Evolutionary conservation across 1,140 invertebrate species (phyloP).

Genomic region (Tribolium madens): DNA sequence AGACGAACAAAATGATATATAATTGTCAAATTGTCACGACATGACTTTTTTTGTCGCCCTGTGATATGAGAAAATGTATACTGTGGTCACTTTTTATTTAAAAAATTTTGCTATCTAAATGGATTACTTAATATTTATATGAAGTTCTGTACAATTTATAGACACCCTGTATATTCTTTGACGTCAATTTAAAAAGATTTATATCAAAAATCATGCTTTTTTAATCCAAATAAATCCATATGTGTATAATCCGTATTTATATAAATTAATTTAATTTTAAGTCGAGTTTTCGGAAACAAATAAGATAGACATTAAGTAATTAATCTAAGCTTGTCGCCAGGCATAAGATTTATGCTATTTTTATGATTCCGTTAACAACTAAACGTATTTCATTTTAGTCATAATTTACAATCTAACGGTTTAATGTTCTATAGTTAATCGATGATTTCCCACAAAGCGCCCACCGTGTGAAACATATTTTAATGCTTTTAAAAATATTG

Average conservation of each 20-base stretch:
- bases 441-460: conserved; percentile 19
- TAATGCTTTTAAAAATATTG: conserved; percentile 43
- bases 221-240: too few relatives aligned
- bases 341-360: neutral
- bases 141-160: too few relatives aligned
- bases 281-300: neutral
- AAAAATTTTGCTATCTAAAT: too few relatives aligned
- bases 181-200: too few relatives aligned
- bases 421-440: conserved; percentile 5
- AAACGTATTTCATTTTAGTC: neutral
- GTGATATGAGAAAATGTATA: too few relatives aligned
- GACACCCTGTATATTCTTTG: too few relatives aligned
- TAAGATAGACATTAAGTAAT: neutral
- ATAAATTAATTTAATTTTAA: neutral
- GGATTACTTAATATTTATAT: too few relatives aligned
- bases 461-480: conserved; percentile 44
- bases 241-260: neutral
- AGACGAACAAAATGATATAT: too few relatives aligned
- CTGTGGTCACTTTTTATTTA: too few relatives aligned
- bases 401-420: neutral
- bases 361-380: neutral
- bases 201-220: too few relatives aligned
- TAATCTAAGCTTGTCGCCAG: neutral
- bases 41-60: too few relatives aligned
- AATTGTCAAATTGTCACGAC: too few relatives aligned